Percentiles rank a stretch among this genome's conserved stretches.
Evolutionary conservation across 2,113 vertebrate species (phyloP).

Genomic region (Forbesichthys papilliferus): DNA sequence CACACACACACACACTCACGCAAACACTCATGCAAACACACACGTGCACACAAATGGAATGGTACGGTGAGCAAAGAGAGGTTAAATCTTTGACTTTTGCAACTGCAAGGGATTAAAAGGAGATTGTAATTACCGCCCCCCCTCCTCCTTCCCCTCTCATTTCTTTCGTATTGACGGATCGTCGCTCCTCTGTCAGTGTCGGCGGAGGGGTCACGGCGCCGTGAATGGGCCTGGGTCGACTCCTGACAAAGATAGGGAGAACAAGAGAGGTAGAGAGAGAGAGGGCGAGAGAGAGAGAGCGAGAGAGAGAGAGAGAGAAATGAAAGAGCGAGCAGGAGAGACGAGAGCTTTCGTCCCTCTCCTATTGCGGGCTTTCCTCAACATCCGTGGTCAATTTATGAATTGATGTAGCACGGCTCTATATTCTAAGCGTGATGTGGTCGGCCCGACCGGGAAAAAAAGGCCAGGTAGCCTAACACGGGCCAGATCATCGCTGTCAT

Average conservation of each 20-base stretch:
- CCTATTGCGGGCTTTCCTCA: conserved; percentile 20
- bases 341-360: conserved; percentile 38
- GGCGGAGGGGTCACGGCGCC: conserved; percentile 36
- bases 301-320: conserved; percentile 8
- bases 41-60: conserved; percentile 2
- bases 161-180: conserved; percentile 74
- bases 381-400: conserved; percentile 46
- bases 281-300: not conserved
- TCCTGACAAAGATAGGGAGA: conserved; percentile 54
- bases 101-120: conserved; percentile 66
- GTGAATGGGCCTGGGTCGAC: conserved; percentile 49
- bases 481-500: conserved; percentile 52
- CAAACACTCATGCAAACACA: not conserved
- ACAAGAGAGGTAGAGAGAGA: conserved; percentile 22
- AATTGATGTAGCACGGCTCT: conserved; percentile 44
- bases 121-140: conserved; percentile 71
- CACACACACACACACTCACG: not conserved
- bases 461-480: conserved; percentile 30
- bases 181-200: conserved; percentile 48
- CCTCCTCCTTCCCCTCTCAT: conserved; percentile 37
- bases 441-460: conserved; percentile 31
- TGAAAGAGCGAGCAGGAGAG: not conserved
- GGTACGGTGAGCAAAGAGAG: conserved; percentile 48
- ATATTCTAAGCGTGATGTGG: conserved; percentile 27
- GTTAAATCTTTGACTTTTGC: conserved; percentile 67